phyloP scores from a whole-genome alignment of 2,797 vertebrate genomes.

The Karalla daura region DNA sequence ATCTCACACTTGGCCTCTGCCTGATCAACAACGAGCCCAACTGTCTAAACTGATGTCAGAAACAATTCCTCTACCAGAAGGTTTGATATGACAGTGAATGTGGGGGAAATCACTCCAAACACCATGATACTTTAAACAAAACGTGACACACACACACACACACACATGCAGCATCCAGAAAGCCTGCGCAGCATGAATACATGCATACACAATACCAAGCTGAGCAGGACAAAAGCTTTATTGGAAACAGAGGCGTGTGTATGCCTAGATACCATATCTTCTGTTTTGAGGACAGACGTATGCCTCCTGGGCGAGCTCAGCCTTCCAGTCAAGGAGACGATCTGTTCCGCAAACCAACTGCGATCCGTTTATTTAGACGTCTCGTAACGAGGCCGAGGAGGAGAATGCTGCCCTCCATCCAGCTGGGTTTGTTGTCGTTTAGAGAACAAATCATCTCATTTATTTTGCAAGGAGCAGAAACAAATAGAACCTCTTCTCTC shows the following conservation, averaged over 20 bases:
- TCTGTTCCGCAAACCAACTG: conserved; percentile 24
- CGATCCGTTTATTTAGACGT: conserved; percentile 44
- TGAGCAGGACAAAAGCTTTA: conserved; percentile 10
- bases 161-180: background rate
- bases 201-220: conserved; percentile 6
- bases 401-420: conserved; percentile 23
- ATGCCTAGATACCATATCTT: background rate
- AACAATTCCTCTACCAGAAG: background rate
- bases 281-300: background rate
- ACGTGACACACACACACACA: background rate
- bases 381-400: conserved; percentile 30
- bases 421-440: conserved; percentile 46
- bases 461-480: conserved; percentile 33
- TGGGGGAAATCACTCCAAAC: background rate
- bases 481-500: background rate
- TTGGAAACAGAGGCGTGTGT: conserved; percentile 9
- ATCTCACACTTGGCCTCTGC: background rate
- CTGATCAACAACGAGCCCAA: background rate
- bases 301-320: conserved; percentile 3
- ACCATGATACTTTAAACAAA: background rate
- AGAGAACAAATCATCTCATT: conserved; percentile 30
- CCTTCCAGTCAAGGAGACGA: conserved; percentile 15
- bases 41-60: background rate
- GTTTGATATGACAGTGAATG: background rate
- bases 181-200: background rate